Base-by-base conservation (phyloP, 2,797 vertebrate genomes). In the Sciurus vulgaris region DNA sequence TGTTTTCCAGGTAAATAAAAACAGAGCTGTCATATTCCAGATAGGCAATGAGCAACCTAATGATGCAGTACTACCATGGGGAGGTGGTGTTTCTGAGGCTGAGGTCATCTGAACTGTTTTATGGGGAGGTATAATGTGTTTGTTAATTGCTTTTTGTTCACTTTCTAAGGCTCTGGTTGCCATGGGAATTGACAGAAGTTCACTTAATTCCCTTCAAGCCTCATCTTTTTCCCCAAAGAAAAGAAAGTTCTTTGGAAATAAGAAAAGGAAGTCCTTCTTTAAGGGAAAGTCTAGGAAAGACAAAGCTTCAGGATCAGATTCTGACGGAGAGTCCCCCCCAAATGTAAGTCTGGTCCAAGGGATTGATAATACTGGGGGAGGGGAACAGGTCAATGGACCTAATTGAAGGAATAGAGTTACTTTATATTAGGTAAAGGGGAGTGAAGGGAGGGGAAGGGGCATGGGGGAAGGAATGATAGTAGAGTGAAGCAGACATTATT, bases 121-220 rank as follows among this genome's bases (percentile, higher is more conserved):
- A 18, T 38, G 24, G 47, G 67, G 47, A 89, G 14, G 20, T 26
- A 12, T 65, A 38, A 93, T 70, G 47, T 89, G 44, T 78, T 67
- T 63, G 59, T 87, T 87, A 94, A 96, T 89, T 95, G 22, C 18
- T 86, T 95, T 95, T 87, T 93, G 38, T 94, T 95, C 67, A 61
- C 12, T 92, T 93, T 94, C 73, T 73, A 87, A 98, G 97, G 97
- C 97, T 93, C 90, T 98, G 87, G 85, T 98, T 96, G 97, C 97
- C 91, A 97, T 97, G 97, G 97, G 97, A 86, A 98, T 98, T 59
- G 97, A 97, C 89, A 93, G 97, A 96, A 97, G 91, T 92, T 98
- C 97, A 7, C 97, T 98, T 41, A 98, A 30, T 86, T 97, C 97
- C 54, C 97, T 98, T 10, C 97, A 98, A 96, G 61, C 81, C 49